A percentile compares a stretch with the other conserved stretches of the same genome.
These are phyloP conservation scores for Drosophila cracens DNA, from an alignment of 2,888 invertebrate species.

Conservation along the genomic window DNA sequence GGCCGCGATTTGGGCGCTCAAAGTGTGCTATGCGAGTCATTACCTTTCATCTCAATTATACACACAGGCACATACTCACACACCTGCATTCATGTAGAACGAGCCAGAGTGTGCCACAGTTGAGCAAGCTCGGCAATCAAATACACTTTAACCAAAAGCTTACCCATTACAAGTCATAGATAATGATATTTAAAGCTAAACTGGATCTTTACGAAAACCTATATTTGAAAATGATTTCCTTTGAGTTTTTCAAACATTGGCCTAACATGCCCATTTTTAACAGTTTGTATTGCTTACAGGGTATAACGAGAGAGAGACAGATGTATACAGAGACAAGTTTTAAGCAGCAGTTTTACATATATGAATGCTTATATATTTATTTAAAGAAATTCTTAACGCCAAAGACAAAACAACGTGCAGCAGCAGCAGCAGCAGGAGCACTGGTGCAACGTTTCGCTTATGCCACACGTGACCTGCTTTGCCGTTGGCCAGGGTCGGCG, in stretches of 20 bases:
- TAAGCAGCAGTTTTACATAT: constrained; percentile 30
- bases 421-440: constrained; percentile 12
- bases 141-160: neutral
- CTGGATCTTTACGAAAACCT: neutral
- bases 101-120: neutral
- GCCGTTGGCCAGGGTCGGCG: constrained; percentile 75
- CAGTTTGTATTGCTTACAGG: neutral
- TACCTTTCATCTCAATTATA: constrained; percentile 81
- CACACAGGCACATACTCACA: constrained; percentile 30
- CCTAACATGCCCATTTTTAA: neutral
- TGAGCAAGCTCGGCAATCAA: neutral
- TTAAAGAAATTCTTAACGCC: constrained; percentile 65
- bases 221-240: neutral
- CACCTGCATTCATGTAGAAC: constrained; percentile 2
- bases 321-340: constrained; percentile 1
- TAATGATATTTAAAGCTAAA: neutral
- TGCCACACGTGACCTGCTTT: constrained; percentile 80
- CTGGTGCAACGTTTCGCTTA: constrained; percentile 71
- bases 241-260: neutral
- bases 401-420: constrained; percentile 35
- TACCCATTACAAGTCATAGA: neutral
- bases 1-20: constrained; percentile 71
- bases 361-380: constrained; percentile 60
- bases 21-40: constrained; percentile 77
- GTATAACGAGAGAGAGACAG: neutral